These are phyloP conservation scores for Muscidifurax raptorellus DNA, from an alignment of 1,140 invertebrate genomes.

Conservation along the genomic window DNA sequence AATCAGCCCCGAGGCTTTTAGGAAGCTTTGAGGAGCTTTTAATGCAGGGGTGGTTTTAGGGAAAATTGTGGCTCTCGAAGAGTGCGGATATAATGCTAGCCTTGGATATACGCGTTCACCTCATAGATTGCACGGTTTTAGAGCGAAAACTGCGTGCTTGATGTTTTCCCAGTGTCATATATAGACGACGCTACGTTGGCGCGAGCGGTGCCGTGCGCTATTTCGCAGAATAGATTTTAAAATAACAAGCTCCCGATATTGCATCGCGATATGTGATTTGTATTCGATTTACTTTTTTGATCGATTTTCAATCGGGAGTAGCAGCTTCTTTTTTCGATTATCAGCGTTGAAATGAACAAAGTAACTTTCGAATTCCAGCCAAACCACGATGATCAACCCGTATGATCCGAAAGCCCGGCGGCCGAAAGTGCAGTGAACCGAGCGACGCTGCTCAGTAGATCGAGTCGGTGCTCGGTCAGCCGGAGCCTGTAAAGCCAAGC, in stretches of 20 bases:
- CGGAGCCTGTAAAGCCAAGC: background rate
- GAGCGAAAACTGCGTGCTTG: too few relatives aligned
- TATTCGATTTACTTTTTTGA: too few relatives aligned
- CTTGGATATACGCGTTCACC: background rate
- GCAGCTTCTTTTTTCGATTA: too few relatives aligned
- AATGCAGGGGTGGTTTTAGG: background rate
- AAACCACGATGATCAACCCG: background rate
- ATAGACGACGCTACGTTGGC: too few relatives aligned
- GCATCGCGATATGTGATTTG: too few relatives aligned
- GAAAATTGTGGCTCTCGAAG: background rate
- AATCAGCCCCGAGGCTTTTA: background rate
- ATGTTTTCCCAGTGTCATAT: too few relatives aligned
- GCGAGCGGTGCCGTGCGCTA: too few relatives aligned
- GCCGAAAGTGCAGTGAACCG: background rate
- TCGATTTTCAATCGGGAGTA: too few relatives aligned
- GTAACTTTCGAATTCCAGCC: background rate
- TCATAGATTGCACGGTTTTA: background rate
- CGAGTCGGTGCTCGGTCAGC: slow-evolving; percentile 28
- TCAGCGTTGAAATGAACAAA: too few relatives aligned
- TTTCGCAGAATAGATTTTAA: too few relatives aligned
- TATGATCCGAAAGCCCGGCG: background rate
- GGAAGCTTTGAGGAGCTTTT: background rate
- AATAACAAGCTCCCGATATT: too few relatives aligned
- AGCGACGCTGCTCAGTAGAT: slow-evolving; percentile 20
- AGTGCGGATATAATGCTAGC: background rate